A percentile compares a stretch with the other conserved stretches of the same genome.
Evolutionary conservation across 2,797 vertebrate genomes (phyloP).

Genomic region (Apodemus agrarius): DNA sequence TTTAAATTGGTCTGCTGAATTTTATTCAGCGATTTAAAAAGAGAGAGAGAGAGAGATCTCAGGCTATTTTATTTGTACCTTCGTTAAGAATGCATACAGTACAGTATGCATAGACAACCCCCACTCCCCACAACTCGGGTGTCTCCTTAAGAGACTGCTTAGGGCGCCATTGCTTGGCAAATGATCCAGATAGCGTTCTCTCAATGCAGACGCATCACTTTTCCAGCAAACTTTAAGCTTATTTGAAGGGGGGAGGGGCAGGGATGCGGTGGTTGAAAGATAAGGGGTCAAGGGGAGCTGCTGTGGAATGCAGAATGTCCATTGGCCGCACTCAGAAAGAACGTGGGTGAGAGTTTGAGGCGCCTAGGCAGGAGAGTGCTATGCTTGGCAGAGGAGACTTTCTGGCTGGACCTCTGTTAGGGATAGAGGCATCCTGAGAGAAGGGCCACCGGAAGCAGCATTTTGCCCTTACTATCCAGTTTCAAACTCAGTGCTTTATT

Average conservation of each 20-base stretch:
- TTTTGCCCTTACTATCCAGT: neutral
- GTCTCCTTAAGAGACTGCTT: constrained; percentile 4
- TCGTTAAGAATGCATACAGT: constrained; percentile 23
- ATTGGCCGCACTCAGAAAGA: neutral
- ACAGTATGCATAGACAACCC: neutral
- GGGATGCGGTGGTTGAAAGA: neutral
- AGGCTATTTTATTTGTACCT: constrained; percentile 52
- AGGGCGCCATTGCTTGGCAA: constrained; percentile 46
- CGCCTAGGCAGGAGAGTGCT: neutral
- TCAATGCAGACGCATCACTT: neutral
- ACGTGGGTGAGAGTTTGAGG: neutral
- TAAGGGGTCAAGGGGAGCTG: neutral
- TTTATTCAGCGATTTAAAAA: constrained; percentile 48
- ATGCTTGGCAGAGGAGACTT: neutral
- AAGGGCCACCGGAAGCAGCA: neutral
- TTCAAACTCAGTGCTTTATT: neutral
- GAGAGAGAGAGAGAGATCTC: neutral
- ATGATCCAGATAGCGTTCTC: neutral
- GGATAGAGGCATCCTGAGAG: neutral
- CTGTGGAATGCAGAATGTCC: neutral
- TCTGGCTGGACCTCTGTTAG: neutral
- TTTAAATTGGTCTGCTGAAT: constrained; percentile 69
- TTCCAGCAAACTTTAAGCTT: constrained; percentile 31
- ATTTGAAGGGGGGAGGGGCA: neutral
- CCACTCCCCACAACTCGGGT: neutral